A percentile compares a stretch with the other conserved stretches of the same genome.
Evolutionary conservation across 2,888 invertebrate species (phyloP).

Genomic region (Cecidostiba fungosa): DNA sequence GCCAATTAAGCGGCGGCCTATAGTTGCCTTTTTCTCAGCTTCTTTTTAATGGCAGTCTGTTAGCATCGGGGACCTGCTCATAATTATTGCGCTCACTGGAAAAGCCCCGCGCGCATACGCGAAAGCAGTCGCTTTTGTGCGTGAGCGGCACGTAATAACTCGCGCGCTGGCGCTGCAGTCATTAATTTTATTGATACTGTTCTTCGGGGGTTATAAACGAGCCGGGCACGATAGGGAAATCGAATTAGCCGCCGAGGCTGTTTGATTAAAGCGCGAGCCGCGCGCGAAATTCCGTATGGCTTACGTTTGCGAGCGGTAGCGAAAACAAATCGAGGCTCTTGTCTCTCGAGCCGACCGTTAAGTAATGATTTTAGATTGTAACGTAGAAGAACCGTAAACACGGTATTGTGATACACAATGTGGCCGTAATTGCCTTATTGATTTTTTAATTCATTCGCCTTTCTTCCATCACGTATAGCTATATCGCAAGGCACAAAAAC

Average conservation of each 20-base stretch:
- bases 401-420: not conserved
- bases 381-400: not conserved
- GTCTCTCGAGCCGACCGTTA: not conserved
- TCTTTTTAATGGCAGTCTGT: slow-evolving; percentile 7
- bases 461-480: not conserved
- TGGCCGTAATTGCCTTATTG: slow-evolving; percentile 27
- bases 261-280: not conserved
- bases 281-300: not conserved
- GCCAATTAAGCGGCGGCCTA: slow-evolving; percentile 65
- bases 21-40: not conserved
- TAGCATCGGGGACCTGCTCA: not conserved
- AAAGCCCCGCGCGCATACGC: slow-evolving; percentile 11
- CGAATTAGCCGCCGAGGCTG: slow-evolving; percentile 7
- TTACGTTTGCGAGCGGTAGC: not conserved
- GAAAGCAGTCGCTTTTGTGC: not conserved
- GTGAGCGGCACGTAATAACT: slow-evolving; percentile 32
- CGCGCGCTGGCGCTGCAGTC: slow-evolving; percentile 20
- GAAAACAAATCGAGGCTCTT: not conserved
- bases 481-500: not conserved
- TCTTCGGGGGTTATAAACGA: slow-evolving; percentile 41
- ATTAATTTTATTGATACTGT: slow-evolving; percentile 58
- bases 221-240: slow-evolving; percentile 8
- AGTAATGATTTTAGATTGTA: slow-evolving; percentile 3
- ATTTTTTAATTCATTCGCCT: slow-evolving; percentile 8
- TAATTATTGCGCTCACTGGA: slow-evolving; percentile 45